A percentile compares a stretch with the other conserved stretches of the same genome.
phyloP scores from a whole-genome alignment of 1,140 invertebrate genomes.

The Phenacoccus solenopsis region DNA sequence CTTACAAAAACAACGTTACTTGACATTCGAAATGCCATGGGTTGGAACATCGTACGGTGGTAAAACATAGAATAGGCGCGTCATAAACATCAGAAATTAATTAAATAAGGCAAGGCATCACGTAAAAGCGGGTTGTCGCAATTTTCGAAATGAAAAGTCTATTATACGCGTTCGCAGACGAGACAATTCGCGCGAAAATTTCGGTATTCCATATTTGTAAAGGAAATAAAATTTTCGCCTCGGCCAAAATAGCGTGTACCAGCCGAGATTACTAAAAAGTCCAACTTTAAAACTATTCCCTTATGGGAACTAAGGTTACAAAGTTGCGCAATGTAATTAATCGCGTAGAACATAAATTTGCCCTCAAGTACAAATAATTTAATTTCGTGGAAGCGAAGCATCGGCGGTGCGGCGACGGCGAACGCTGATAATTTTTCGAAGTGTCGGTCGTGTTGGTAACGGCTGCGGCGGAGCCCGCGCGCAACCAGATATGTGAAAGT shows the following conservation, averaged over 20 bases:
- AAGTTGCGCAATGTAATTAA: neutral
- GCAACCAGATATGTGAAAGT: neutral
- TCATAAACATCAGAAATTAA: too few species aligned
- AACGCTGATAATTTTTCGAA: neutral
- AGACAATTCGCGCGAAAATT: neutral
- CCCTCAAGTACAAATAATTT: slow-evolving; percentile 2
- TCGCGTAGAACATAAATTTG: neutral
- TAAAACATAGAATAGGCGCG: too few species aligned
- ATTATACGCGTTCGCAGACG: neutral
- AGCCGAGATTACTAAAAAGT: slow-evolving; percentile 3
- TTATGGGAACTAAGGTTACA: neutral
- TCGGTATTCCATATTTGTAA: neutral
- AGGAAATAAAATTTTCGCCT: neutral
- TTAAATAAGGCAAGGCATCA: too few species aligned
- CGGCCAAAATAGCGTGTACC: too few species aligned
- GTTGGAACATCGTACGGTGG: too few species aligned
- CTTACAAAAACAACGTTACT: too few species aligned
- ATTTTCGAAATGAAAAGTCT: neutral
- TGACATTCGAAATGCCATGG: too few species aligned
- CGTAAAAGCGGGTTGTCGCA: too few species aligned
- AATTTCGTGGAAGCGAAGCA: neutral
- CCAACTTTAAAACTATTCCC: neutral
- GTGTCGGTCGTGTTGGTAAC: neutral
- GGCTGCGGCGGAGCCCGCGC: too few species aligned
- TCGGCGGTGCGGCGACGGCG: too few species aligned